Conservation (phyloP, 2,888 invertebrate genomes). For the Drosophila picticornis region DNA sequence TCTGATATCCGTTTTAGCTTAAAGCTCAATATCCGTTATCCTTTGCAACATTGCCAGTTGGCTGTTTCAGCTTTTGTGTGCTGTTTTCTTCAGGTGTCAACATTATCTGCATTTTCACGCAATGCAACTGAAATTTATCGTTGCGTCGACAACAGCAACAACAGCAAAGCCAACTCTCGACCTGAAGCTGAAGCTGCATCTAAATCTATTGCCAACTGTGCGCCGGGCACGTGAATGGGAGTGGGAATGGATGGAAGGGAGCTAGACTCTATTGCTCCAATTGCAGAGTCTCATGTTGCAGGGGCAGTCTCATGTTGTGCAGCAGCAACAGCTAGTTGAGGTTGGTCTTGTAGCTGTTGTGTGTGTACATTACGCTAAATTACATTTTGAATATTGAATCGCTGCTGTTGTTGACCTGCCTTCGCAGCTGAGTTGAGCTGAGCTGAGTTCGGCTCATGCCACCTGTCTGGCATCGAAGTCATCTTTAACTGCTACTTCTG, state of each 20-base stretch:
- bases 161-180: constrained; percentile 15
- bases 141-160: constrained; percentile 25
- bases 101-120: constrained; percentile 68
- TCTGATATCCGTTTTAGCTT: constrained; percentile 51
- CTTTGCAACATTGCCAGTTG: constrained; percentile 14
- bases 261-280: constrained; percentile 62
- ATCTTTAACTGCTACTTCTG: constrained; percentile 3
- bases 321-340: constrained; percentile 19
- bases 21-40: constrained; percentile 61
- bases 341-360: constrained; percentile 1
- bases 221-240: background rate
- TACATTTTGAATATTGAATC: constrained; percentile 81
- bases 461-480: constrained; percentile 34
- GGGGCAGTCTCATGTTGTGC: constrained; percentile 56
- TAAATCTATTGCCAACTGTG: constrained; percentile 32
- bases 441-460: constrained; percentile 20
- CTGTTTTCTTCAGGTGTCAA: constrained; percentile 66
- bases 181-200: constrained; percentile 11
- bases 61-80: constrained; percentile 2
- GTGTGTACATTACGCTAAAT: constrained; percentile 76
- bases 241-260: constrained; percentile 1
- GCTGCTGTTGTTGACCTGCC: constrained; percentile 65
- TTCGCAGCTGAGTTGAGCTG: constrained; percentile 16
- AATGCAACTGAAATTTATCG: constrained; percentile 60
- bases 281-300: constrained; percentile 64